phyloP scores from a whole-genome alignment of 2,113 vertebrate genomes.

The Felis catus region F.catus_Fca126_mat1.0 CM031414.1:87631501-87632000 shows the following conservation, averaged over 20 bases:
- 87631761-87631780: background rate
- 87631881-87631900: background rate
- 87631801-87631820: background rate
- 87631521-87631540: too few species aligned
- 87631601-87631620: too few species aligned
- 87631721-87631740: background rate
- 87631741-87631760: background rate
- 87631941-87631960: background rate
- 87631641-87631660: background rate
- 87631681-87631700: background rate
- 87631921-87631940: background rate
- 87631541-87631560: background rate
- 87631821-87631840: background rate
- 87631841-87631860: background rate
- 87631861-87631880: conserved; percentile 4
- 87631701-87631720: background rate
- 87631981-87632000: background rate
- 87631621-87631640: background rate
- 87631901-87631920: background rate
- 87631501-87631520: background rate
- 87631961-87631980: conserved; percentile 32
- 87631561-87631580: background rate
- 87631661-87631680: background rate
- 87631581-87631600: background rate
- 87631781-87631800: background rate